Percentiles rank a stretch among this genome's conserved stretches.
phyloP scores from a whole-genome alignment of 2,888 invertebrate genomes.

The Silvanus unidentatus region DNA sequence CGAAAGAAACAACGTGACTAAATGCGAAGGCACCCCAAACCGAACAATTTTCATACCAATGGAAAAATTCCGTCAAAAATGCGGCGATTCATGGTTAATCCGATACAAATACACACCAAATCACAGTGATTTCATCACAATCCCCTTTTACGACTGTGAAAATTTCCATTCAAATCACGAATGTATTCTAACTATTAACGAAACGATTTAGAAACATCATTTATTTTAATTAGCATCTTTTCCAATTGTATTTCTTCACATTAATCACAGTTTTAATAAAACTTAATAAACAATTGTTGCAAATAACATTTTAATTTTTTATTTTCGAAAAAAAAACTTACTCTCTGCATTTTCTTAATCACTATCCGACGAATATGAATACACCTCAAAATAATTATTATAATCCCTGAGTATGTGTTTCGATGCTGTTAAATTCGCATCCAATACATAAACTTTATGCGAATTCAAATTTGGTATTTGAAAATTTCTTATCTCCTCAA shows the following conservation, averaged over 20 bases:
- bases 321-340: conserved; percentile 2
- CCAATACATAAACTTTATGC: conserved; percentile 37
- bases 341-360: conserved; percentile 5
- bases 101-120: too few relatives aligned
- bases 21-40: too few relatives aligned
- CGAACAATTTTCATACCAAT: too few relatives aligned
- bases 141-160: too few relatives aligned
- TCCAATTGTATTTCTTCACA: conserved; percentile 21
- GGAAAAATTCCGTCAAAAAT: too few relatives aligned
- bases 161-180: too few relatives aligned
- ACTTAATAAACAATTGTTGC: background rate
- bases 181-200: too few relatives aligned
- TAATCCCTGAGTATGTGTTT: conserved; percentile 41
- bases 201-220: too few relatives aligned
- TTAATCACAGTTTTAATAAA: conserved; percentile 31
- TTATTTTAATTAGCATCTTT: too few relatives aligned
- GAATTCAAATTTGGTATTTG: conserved; percentile 27
- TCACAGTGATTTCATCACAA: too few relatives aligned
- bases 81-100: too few relatives aligned
- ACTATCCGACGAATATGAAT: conserved; percentile 11
- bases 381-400: conserved; percentile 39
- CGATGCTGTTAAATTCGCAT: conserved; percentile 32
- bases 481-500: conserved; percentile 24
- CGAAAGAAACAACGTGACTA: too few relatives aligned
- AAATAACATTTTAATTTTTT: background rate